Percentiles rank a stretch among this genome's conserved stretches.
These are phyloP conservation scores for Drosophila helvetica DNA, from an alignment of 2,888 invertebrate species.

Conservation along the genomic window DNA sequence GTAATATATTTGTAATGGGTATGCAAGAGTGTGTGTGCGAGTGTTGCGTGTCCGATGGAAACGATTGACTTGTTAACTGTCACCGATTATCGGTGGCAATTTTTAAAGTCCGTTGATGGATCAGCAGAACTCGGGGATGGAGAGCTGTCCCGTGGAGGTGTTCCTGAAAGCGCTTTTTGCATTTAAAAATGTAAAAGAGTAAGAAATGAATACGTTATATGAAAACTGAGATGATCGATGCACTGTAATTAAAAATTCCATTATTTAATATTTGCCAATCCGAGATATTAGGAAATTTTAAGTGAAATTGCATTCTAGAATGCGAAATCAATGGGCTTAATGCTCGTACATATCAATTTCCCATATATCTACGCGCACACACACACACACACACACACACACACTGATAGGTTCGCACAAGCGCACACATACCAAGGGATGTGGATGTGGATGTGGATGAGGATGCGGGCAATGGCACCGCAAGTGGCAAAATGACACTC, in stretches of 20 bases:
- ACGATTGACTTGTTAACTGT: slow-evolving; percentile 68
- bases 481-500: slow-evolving; percentile 51
- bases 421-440: not conserved
- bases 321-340: slow-evolving; percentile 11
- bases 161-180: not conserved
- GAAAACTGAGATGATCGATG: too few species aligned
- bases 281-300: not conserved
- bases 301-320: not conserved
- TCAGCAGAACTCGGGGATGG: too few species aligned
- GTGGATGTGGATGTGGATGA: not conserved
- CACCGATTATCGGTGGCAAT: slow-evolving; percentile 54
- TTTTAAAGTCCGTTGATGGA: slow-evolving; percentile 10
- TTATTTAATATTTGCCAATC: not conserved
- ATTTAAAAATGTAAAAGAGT: not conserved
- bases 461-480: slow-evolving; percentile 25
- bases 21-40: too few species aligned
- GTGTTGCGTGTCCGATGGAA: slow-evolving; percentile 11
- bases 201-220: not conserved
- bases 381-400: slow-evolving; percentile 10
- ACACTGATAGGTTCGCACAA: not conserved
- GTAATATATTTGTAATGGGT: slow-evolving; percentile 29
- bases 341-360: slow-evolving; percentile 22
- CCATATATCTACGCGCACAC: not conserved
- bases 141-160: not conserved
- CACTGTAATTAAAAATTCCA: not conserved